Conservation (phyloP, 2,888 invertebrate genomes). For the Lasioglossum figueresi region DNA sequence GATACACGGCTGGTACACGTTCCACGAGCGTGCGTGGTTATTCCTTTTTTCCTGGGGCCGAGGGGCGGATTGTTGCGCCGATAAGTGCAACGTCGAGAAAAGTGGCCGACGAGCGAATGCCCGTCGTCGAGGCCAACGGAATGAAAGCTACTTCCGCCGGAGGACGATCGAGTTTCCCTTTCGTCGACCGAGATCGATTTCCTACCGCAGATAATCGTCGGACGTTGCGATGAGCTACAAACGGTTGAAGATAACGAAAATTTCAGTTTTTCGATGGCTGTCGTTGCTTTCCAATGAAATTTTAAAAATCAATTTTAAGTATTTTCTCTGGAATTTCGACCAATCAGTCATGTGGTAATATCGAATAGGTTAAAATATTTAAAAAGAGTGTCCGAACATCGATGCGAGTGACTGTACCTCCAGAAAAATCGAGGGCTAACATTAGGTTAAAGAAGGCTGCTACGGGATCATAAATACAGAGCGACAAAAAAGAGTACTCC, state of each 20-base stretch:
- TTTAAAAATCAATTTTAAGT: too few relatives aligned
- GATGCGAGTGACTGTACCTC: neutral
- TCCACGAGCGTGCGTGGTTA: conserved; percentile 27
- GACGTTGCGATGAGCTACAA: too few relatives aligned
- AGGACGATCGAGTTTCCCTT: neutral
- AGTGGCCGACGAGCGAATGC: neutral
- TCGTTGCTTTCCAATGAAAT: too few relatives aligned
- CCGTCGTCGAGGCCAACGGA: neutral
- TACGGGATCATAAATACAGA: neutral
- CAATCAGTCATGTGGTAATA: too few relatives aligned
- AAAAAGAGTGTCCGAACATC: too few relatives aligned
- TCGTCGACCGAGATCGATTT: conserved; percentile 1
- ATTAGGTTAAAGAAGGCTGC: neutral
- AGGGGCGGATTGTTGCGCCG: conserved; percentile 16
- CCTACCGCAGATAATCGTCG: neutral
- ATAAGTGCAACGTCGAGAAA: conserved; percentile 18
- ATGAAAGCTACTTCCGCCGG: conserved; percentile 6
- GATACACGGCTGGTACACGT: conserved; percentile 33
- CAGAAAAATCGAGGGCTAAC: neutral
- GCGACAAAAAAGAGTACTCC: neutral
- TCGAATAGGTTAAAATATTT: too few relatives aligned
- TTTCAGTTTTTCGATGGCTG: too few relatives aligned
- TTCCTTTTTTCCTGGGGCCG: conserved; percentile 25
- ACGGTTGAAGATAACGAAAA: too few relatives aligned
- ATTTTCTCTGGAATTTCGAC: too few relatives aligned